phyloP scores from a whole-genome alignment of 2,888 invertebrate genomes.

The Drosophila tripunctata region DNA sequence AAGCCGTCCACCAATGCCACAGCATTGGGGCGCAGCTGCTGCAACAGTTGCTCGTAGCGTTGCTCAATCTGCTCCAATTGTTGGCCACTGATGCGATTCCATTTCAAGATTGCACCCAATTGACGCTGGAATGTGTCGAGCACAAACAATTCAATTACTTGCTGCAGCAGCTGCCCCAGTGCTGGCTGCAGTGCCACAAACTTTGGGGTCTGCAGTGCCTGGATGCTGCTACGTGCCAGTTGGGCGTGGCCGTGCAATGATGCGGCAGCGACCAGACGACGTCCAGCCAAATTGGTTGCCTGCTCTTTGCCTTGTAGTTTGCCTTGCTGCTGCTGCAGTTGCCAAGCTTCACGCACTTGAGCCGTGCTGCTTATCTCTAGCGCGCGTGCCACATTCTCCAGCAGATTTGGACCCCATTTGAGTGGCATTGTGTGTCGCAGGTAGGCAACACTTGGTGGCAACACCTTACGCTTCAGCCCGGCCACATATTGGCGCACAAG shows the following conservation, averaged over 20 bases:
- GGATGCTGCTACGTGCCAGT: constrained; percentile 60
- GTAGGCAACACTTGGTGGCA: constrained; percentile 89
- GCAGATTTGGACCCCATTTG: constrained; percentile 55
- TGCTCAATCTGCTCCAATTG: constrained; percentile 85
- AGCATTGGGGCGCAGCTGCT: constrained; percentile 92
- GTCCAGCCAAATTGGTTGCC: constrained; percentile 93
- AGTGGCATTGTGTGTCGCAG: constrained; percentile 81
- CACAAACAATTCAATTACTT: constrained; percentile 65
- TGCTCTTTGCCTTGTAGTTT: constrained; percentile 86
- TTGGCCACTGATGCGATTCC: constrained; percentile 55
- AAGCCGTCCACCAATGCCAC: constrained; percentile 96
- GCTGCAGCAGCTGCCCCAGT: constrained; percentile 46
- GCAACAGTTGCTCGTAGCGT: constrained; percentile 89
- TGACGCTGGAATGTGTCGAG: constrained; percentile 70
- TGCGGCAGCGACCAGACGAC: constrained; percentile 91
- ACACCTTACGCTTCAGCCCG: constrained; percentile 85
- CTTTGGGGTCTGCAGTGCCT: constrained; percentile 39
- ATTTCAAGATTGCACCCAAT: constrained; percentile 65
- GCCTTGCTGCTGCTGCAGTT: constrained; percentile 86
- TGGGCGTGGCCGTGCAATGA: constrained; percentile 85
- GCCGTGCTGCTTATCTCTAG: constrained; percentile 84
- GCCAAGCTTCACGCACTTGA: constrained; percentile 89
- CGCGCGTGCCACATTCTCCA: constrained; percentile 81
- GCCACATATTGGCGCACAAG: constrained; percentile 91
- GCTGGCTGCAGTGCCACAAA: too few species aligned